Evolutionary conservation across 2,888 invertebrate species (phyloP).

Genomic region (Tigriopus californicus): DNA sequence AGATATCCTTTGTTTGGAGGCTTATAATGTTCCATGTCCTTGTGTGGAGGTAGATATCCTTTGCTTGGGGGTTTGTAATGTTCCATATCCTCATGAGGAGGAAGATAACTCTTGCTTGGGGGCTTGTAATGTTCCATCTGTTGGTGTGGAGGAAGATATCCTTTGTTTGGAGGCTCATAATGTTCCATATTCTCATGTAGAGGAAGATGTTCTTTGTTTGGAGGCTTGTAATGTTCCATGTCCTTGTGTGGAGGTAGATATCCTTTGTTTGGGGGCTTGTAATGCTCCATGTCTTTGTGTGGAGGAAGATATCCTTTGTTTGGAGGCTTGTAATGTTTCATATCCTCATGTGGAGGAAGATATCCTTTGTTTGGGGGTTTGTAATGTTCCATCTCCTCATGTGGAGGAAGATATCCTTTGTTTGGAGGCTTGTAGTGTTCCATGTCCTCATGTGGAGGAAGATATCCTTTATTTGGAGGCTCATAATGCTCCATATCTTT

Average conservation of each 20-base stretch:
- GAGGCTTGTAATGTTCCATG: not conserved
- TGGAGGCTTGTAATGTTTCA: not conserved
- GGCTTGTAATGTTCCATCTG: not conserved
- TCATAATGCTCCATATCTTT: not conserved
- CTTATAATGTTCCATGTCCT: not conserved
- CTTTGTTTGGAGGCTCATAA: not conserved
- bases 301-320: constrained; percentile 4
- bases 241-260: constrained; percentile 4
- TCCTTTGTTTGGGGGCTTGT: not conserved
- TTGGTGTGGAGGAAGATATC: not conserved
- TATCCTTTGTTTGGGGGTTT: not conserved
- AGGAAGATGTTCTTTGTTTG: not conserved
- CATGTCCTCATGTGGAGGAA: not conserved
- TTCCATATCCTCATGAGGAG: not conserved
- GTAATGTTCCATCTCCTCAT: not conserved
- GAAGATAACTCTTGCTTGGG: not conserved
- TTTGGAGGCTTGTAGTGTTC: not conserved
- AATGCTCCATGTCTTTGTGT: not conserved
- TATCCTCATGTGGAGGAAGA: not conserved
- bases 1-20: not conserved
- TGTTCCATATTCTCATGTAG: not conserved
- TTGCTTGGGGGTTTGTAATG: not conserved
- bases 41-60: not conserved
- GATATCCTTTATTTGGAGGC: not conserved
- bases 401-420: not conserved